Percentiles rank a stretch among this genome's conserved stretches.
These are phyloP conservation scores for Pseudochirops cupreus DNA, from an alignment of 2,797 vertebrate species.

Conservation along the genomic window DNA sequence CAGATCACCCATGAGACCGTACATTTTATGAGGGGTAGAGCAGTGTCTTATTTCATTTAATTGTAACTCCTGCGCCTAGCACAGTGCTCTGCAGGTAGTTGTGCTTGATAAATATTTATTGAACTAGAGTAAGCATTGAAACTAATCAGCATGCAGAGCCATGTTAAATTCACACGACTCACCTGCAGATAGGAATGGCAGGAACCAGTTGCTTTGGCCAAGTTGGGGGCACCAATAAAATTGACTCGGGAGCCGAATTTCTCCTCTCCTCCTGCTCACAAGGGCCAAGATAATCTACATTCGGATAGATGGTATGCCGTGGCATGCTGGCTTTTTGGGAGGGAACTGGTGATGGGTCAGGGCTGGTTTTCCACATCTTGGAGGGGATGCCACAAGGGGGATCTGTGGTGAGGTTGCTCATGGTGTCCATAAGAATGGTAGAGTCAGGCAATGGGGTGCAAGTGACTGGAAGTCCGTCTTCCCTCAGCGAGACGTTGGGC, in stretches of 20 bases:
- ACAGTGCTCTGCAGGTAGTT: background rate
- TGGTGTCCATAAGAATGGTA: conserved; percentile 88
- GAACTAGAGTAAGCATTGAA: background rate
- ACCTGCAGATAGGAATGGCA: conserved; percentile 95
- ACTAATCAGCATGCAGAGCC: fast-evolving
- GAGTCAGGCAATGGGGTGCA: conserved; percentile 84
- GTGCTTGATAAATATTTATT: background rate
- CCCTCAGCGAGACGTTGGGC: conserved; percentile 83
- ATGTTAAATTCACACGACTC: conserved; percentile 17
- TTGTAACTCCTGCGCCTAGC: background rate
- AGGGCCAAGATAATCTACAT: conserved; percentile 91
- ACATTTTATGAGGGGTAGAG: background rate
- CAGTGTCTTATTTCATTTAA: background rate
- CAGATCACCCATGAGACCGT: background rate
- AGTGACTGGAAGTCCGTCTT: conserved; percentile 86
- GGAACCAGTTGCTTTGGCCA: conserved; percentile 96
- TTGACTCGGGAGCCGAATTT: conserved; percentile 91
- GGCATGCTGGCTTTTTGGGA: conserved; percentile 88
- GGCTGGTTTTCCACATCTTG: conserved; percentile 95
- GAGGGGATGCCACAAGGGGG: conserved; percentile 91
- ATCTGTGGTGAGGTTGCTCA: conserved; percentile 89
- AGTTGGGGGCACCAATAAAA: conserved; percentile 93
- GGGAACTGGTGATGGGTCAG: conserved; percentile 89
- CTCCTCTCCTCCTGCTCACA: conserved; percentile 93
- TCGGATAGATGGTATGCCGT: conserved; percentile 86